Evolutionary conservation across 2,888 invertebrate species (phyloP), one percentile per base, ranked within the genome.

Genomic region (Liopterus haemorrhoidalis): DNA sequence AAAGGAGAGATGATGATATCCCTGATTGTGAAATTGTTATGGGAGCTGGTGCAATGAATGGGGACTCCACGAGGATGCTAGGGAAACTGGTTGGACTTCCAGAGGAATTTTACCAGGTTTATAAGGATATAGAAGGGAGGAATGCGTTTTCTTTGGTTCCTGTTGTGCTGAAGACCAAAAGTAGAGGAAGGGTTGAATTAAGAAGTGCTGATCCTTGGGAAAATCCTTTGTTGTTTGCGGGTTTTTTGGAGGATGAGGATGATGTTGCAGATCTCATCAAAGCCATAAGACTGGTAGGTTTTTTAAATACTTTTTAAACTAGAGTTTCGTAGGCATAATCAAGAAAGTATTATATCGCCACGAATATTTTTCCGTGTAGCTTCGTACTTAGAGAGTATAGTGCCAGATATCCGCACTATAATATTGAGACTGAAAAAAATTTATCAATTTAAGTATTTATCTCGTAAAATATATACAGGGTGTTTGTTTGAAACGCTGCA

Each of bases 21-120:
- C 84, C 90, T 0, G 86, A 90, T 57, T 77, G 90, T 47, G 88
- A 91, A 62, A 68, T 90, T 9, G 85, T 90, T 5, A 72, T 89
- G 66, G 85, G 85, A 0, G 78, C 83, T 6, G 84, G 88, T 0
- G 82, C 83, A 0, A 65, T 89, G 5, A 82, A 81, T 39, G 82
- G 86, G 0, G 89, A 89, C 59, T 67, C 75, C 8, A 72, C 83
- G 36, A 83, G 85, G n/a, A 74, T 79, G 25, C 64, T 85, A 52
- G 70, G 82, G 30, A 70, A 75, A 43, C 63, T 84, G 14, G 65
- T 84, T 9, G 85, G 83, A 63, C 70, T 86, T 15, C 73, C 76
- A 1, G 74, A 78, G 42, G 65, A 72, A n/a, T 75, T 79, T 66
- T 78, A 72, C 56, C 64, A 71, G 53, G 63, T 69, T 33, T 82